Conservation (phyloP, 1,140 invertebrate genomes). For the Metaphire vulgaris region DNA sequence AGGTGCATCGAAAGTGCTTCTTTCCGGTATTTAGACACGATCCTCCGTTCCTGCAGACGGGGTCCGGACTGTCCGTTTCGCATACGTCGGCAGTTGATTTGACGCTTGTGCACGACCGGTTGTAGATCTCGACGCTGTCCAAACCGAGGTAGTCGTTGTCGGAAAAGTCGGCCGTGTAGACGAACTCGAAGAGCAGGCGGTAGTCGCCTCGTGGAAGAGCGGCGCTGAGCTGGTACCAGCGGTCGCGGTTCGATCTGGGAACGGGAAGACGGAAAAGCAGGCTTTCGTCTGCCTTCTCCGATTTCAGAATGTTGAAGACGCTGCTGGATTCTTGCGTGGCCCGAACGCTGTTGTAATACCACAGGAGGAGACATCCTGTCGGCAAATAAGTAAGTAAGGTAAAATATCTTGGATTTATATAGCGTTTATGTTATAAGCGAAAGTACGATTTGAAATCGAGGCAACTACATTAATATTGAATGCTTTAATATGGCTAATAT, state of each 20-base stretch:
- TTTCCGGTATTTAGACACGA: background rate
- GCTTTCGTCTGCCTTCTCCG: background rate
- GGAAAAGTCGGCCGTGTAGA: background rate
- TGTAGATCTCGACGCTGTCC: background rate
- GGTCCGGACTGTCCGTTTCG: background rate
- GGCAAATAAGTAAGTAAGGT: no score
- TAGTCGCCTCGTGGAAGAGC: background rate
- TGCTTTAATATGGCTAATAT: no score
- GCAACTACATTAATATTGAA: no score
- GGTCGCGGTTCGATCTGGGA: background rate
- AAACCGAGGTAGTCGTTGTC: background rate
- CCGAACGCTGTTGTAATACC: background rate
- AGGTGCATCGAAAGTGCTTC: background rate
- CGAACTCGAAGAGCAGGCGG: background rate
- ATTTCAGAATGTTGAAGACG: background rate
- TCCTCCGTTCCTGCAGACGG: background rate
- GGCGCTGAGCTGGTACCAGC: background rate
- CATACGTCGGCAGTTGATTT: background rate
- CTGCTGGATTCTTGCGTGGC: background rate
- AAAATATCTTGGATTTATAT: no score
- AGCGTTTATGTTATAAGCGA: no score
- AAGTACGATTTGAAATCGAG: no score
- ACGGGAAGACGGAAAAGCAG: background rate
- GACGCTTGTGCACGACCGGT: background rate
- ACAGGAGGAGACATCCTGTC: background rate